Percentiles rank a stretch among this genome's conserved stretches.
Conservation (phyloP, 2,888 invertebrate genomes). For the Cheiracanthium punctorium region DNA sequence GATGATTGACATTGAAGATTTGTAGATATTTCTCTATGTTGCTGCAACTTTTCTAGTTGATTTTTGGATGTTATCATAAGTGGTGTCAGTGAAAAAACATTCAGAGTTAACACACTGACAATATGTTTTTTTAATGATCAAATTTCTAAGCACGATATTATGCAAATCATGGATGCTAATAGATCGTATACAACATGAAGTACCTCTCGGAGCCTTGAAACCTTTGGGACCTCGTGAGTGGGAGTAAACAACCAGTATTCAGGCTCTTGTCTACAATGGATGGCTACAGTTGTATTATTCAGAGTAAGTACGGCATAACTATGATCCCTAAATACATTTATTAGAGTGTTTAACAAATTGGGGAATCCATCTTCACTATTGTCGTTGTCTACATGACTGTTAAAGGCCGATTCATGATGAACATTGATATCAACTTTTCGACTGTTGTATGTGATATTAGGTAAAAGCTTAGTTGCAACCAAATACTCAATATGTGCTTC, state of each 20-base stretch:
- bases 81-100: not conserved
- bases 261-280: not conserved
- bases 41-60: not conserved
- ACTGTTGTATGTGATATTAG: not conserved
- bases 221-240: not conserved
- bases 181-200: not conserved
- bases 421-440: not conserved
- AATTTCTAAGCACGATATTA: not conserved
- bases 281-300: not conserved
- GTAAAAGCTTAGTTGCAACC: not conserved
- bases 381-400: not conserved
- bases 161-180: not conserved
- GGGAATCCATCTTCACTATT: not conserved
- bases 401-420: not conserved
- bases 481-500: not conserved
- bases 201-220: not conserved
- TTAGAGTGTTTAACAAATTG: not conserved
- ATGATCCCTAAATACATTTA: not conserved
- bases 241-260: not conserved
- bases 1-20: not conserved
- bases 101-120: not conserved
- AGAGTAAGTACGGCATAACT: not conserved
- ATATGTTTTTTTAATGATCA: not conserved
- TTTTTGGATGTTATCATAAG: not conserved
- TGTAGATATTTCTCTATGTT: not conserved